Percentiles rank a stretch among this genome's conserved stretches.
Evolutionary conservation across 30 jellyfish, hydroid and myxozoan genomes (phyloP).

Genomic region (Euphysa ruthae): DNA sequence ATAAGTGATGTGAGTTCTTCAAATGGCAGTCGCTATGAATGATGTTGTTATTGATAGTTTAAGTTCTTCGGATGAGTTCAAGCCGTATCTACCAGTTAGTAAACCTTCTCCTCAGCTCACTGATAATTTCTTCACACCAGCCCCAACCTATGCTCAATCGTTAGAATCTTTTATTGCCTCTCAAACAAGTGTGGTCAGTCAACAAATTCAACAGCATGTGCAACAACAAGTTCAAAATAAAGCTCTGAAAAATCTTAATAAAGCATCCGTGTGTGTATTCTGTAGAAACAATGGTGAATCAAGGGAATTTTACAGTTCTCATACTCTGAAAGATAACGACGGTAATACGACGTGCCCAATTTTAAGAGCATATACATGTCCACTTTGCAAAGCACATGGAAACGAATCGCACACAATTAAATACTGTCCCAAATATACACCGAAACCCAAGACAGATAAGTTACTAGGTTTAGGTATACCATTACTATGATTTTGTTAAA

Average conservation of each 20-base stretch:
- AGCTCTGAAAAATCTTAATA: neutral
- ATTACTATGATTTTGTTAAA: neutral
- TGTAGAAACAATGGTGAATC: constrained; percentile 96
- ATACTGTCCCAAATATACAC: constrained; percentile 96
- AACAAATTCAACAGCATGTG: neutral
- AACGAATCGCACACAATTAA: constrained; percentile 86
- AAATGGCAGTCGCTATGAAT: constrained; percentile 59
- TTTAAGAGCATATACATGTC: constrained; percentile 95
- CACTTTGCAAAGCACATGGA: constrained; percentile 95
- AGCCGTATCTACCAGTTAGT: constrained; percentile 2
- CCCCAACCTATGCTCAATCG: constrained; percentile 12
- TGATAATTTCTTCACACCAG: neutral
- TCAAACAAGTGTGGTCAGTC: constrained; percentile 4
- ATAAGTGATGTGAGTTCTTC: constrained; percentile 50
- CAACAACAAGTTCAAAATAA: neutral
- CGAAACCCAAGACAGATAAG: constrained; percentile 68
- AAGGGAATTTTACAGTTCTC: constrained; percentile 89
- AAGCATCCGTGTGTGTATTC: constrained; percentile 74
- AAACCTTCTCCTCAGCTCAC: neutral
- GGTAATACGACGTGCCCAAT: constrained; percentile 97
- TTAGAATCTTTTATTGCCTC: constrained; percentile 23
- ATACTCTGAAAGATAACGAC: constrained; percentile 81
- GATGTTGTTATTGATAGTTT: constrained; percentile 39
- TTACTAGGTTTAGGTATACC: constrained; percentile 1
- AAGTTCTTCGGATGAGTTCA: constrained; percentile 25